These are phyloP conservation scores for Discoglossus pictus DNA, from an alignment of 2,797 vertebrate genomes.

Conservation along the genomic window DNA sequence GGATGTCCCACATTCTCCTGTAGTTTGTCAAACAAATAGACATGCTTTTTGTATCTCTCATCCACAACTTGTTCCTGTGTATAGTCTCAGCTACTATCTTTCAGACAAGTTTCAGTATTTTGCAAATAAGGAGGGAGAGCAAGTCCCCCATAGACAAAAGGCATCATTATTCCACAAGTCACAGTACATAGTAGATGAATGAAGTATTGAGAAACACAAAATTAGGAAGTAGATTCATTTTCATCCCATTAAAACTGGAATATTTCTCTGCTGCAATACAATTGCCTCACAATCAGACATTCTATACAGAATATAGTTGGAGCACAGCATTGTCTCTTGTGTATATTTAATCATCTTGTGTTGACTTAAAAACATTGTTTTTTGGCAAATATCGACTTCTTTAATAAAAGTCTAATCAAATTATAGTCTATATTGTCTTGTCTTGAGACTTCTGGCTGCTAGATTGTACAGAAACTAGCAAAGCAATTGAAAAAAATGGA, in stretches of 20 bases:
- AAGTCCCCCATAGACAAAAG: constrained; percentile 85
- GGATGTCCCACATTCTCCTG: constrained; percentile 8
- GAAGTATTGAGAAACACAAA: constrained; percentile 87
- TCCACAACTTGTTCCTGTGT: constrained; percentile 26
- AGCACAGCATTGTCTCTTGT: too few species aligned
- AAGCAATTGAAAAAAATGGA: too few species aligned
- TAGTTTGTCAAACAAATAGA: constrained; percentile 17
- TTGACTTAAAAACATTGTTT: too few species aligned
- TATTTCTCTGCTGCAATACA: constrained; percentile 65
- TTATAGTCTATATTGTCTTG: too few species aligned
- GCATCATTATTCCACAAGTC: constrained; percentile 87
- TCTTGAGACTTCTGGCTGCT: too few species aligned
- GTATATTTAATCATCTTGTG: too few species aligned
- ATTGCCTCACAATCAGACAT: constrained; percentile 2
- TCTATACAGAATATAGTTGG: too few species aligned
- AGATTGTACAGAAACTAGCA: too few species aligned
- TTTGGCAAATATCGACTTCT: too few species aligned
- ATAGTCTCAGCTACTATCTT: constrained; percentile 70
- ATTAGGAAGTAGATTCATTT: constrained; percentile 86
- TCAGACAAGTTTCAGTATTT: constrained; percentile 76
- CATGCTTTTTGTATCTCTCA: constrained; percentile 11
- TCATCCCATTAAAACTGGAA: constrained; percentile 76
- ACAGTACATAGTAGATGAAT: constrained; percentile 85
- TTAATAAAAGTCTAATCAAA: too few species aligned
- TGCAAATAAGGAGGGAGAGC: constrained; percentile 72